These are phyloP conservation scores for Bellardia pandia DNA, from an alignment of 2,888 invertebrate species.

Conservation along the genomic window DNA sequence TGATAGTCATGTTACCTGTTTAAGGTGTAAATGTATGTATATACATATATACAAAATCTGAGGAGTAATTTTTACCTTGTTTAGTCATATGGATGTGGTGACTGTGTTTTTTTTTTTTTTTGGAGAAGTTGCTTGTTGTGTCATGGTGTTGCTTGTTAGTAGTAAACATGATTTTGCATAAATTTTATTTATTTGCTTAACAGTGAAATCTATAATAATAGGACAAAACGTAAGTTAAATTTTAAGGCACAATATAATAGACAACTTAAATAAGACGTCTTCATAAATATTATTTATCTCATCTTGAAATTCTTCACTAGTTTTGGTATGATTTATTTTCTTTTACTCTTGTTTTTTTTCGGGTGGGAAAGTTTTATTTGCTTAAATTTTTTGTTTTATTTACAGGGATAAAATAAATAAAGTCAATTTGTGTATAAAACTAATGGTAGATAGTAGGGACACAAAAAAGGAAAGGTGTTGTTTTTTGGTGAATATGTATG, in stretches of 20 bases:
- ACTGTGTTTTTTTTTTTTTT: not conserved
- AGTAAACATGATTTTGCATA: conserved; percentile 42
- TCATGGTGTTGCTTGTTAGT: conserved; percentile 17
- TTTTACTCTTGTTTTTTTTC: not conserved
- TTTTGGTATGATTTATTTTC: not conserved
- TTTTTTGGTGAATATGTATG: too few species aligned
- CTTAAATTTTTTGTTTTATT: conserved; percentile 2
- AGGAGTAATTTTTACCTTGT: not conserved
- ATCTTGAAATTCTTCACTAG: too few species aligned
- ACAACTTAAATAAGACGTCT: too few species aligned
- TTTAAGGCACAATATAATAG: too few species aligned
- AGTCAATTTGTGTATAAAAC: not conserved
- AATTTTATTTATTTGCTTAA: conserved; percentile 21
- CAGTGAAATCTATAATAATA: not conserved
- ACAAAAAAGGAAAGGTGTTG: conserved; percentile 11
- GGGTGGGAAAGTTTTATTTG: not conserved
- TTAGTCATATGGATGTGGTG: not conserved
- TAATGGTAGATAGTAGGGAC: conserved; percentile 4
- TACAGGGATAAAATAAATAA: conserved; percentile 32
- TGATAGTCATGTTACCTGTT: not conserved
- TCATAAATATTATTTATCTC: too few species aligned
- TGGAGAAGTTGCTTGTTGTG: not conserved
- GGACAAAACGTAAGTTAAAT: not conserved
- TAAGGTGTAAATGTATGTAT: not conserved
- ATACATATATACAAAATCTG: not conserved